Evolutionary conservation across 2,888 invertebrate genomes (phyloP), one percentile per base, ranked within the genome.

Genomic region (Cristatella mucedo): DNA sequence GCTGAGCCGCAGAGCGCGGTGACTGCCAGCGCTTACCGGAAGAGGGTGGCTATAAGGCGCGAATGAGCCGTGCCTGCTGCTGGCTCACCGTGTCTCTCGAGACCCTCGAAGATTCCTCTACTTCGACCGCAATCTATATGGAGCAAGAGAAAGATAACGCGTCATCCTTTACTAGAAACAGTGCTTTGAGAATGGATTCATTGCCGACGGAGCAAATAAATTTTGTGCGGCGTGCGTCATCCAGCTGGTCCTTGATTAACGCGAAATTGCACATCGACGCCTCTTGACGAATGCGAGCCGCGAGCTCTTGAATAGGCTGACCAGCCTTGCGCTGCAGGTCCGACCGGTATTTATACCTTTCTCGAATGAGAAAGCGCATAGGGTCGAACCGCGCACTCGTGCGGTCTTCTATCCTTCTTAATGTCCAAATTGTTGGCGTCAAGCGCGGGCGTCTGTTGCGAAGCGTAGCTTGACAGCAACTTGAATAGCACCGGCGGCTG

Each of bases 321-420:
- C 46, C 44, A 21, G 44, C 46, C 20, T 44, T 44, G 18, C 44
- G 44, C 39, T 44, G 46, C 44, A 47, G 32, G 15, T 47, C 47
- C 21, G 21, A 48, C 44, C 47, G 48, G 29, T 47, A 44, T 30
- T 37, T 19, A 47, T 29, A 44, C 32, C 47, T 20, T 33, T 44
- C 47, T 20, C 24, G 47, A 16, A 47, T 44, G 19, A 44, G 21
- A 29, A 44, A 48, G n/a, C 18, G 43, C 29, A 44, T 43, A 11
- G 44, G 43, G 39, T 44, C 44, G 21, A 21, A 47, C 21, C 37
- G 43, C 19, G 42, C 43, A 15, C 29, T 42, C 42, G 42, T 42
- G 22, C 24, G 42, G 16, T 42, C 19, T 15, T 16, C 44, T 18
- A 42, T 42, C n/a, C n/a, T n/a, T n/a, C n/a, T n/a, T n/a, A n/a